Conservation (phyloP, 2,888 invertebrate genomes). For the Gisinianus flammeolus region DNA sequence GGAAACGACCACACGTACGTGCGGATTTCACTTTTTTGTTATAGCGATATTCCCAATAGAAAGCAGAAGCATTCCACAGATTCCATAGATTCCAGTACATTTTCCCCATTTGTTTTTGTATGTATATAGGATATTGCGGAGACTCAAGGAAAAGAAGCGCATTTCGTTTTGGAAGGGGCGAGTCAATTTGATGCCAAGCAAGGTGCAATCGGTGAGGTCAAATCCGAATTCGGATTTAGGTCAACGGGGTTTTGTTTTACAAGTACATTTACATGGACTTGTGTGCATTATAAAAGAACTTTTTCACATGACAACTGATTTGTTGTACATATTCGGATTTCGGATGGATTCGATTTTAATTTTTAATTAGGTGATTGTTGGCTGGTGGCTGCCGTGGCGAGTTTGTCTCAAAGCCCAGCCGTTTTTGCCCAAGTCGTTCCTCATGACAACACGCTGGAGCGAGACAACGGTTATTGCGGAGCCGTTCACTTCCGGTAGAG, state of each 20-base stretch:
- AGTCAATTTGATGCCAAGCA: not conserved
- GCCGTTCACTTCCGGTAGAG: not conserved
- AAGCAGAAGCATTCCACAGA: too few species aligned
- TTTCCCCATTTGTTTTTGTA: not conserved
- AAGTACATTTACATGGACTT: too few species aligned
- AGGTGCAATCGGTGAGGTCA: too few species aligned
- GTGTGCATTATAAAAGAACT: too few species aligned
- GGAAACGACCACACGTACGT: not conserved
- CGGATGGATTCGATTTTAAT: too few species aligned
- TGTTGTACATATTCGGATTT: too few species aligned
- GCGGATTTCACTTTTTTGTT: not conserved
- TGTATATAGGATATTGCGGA: not conserved
- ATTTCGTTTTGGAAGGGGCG: not conserved
- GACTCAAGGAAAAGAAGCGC: not conserved
- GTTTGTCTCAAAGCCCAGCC: not conserved
- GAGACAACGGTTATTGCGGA: not conserved
- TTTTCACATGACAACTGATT: too few species aligned
- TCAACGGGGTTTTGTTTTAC: too few species aligned
- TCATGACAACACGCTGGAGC: not conserved
- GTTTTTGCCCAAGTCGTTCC: not conserved
- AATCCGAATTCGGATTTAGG: too few species aligned
- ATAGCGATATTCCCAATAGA: not conserved
- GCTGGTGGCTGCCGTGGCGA: not conserved
- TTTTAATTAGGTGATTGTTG: not conserved
- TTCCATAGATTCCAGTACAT: too few species aligned